Evolutionary conservation across 2,888 invertebrate genomes (phyloP).

Genomic region (Eupithecia vulgata): DNA sequence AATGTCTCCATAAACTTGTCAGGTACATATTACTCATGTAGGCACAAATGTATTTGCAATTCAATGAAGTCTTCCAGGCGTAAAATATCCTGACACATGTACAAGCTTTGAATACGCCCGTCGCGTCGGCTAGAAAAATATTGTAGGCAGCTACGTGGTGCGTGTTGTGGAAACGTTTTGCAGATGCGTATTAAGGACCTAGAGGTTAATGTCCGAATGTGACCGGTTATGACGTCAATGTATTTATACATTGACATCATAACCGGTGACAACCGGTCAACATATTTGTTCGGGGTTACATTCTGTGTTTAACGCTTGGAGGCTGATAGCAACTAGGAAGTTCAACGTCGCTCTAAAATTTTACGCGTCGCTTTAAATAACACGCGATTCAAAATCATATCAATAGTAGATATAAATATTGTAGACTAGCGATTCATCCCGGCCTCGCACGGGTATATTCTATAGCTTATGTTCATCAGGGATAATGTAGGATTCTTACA

Average conservation of each 20-base stretch:
- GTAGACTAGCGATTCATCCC: too few relatives aligned
- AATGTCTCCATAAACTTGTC: neutral
- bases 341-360: too few relatives aligned
- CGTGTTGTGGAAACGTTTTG: constrained; percentile 53
- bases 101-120: constrained; percentile 44
- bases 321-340: too few relatives aligned
- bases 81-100: constrained; percentile 8
- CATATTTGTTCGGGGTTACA: neutral
- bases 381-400: too few relatives aligned
- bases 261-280: too few relatives aligned
- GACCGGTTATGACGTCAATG: neutral
- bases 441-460: too few relatives aligned
- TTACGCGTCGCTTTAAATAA: too few relatives aligned
- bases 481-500: too few relatives aligned
- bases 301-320: neutral
- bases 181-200: constrained; percentile 29
- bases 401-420: neutral
- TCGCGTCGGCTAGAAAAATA: constrained; percentile 47
- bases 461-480: too few relatives aligned
- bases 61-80: neutral
- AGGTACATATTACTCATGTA: neutral
- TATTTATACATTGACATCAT: too few relatives aligned
- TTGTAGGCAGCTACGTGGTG: constrained; percentile 46
- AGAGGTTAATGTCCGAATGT: neutral
- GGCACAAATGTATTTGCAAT: neutral